Conservation (phyloP, 2,113 vertebrate species). For the Eulacestoma nigropectus region DNA sequence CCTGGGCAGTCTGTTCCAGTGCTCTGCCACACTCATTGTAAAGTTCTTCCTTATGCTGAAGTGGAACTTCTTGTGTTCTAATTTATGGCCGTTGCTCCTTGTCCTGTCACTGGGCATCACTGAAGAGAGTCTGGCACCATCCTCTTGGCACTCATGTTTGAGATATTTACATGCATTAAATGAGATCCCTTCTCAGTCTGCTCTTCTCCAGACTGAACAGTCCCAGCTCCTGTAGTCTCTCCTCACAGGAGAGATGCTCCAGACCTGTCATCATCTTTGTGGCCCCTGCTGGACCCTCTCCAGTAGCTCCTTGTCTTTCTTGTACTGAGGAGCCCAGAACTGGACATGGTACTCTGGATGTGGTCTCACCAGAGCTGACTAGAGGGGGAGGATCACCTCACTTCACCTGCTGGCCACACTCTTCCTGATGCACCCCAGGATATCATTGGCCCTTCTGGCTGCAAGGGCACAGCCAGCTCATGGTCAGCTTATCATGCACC, state of each 20-base stretch:
- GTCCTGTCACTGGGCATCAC: not conserved
- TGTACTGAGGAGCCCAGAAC: not conserved
- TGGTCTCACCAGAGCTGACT: too few relatives aligned
- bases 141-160: fast-evolving
- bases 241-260: not conserved
- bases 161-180: not conserved
- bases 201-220: not conserved
- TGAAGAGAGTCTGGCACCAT: not conserved
- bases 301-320: not conserved
- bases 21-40: not conserved
- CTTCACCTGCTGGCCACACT: not conserved
- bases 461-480: too few relatives aligned
- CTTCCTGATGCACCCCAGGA: fast-evolving
- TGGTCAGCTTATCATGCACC: not conserved
- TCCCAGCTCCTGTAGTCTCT: not conserved
- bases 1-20: not conserved
- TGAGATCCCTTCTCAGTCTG: not conserved
- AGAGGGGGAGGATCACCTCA: not conserved
- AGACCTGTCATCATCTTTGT: not conserved
- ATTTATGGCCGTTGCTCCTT: not conserved
- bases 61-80: not conserved
- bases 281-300: not conserved
- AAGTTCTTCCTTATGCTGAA: not conserved
- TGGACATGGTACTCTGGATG: not conserved
- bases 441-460: not conserved